These are phyloP conservation scores for Apantesis nais DNA, from an alignment of 2,888 invertebrate species.

Conservation along the genomic window DNA sequence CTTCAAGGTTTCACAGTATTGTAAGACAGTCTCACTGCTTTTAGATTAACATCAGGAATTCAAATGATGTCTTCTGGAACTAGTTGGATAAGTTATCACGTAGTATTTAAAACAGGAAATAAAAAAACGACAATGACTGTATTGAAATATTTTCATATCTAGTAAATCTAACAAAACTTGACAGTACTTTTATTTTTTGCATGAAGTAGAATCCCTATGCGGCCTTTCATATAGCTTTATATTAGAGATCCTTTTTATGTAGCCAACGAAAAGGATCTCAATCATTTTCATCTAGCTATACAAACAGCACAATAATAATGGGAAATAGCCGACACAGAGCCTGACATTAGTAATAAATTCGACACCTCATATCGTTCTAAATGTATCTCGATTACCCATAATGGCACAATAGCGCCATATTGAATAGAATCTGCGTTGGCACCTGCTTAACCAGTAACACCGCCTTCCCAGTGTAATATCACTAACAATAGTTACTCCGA, in stretches of 20 bases:
- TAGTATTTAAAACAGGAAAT: no score
- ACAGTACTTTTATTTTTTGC: neutral
- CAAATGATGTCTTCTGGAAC: neutral
- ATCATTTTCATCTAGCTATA: constrained; percentile 26
- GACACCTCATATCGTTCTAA: constrained; percentile 69
- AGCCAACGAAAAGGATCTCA: neutral
- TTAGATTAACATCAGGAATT: neutral
- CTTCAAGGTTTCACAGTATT: neutral
- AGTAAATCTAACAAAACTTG: neutral
- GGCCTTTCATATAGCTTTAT: neutral
- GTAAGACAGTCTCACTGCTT: neutral
- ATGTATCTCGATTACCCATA: constrained; percentile 75
- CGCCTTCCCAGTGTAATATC: constrained; percentile 55
- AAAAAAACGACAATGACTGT: neutral
- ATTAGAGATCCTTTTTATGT: neutral
- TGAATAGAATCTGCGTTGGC: constrained; percentile 67
- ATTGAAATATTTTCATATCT: neutral
- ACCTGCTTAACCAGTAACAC: constrained; percentile 68
- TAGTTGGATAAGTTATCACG: no score
- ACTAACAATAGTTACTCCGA: constrained; percentile 36
- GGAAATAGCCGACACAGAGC: constrained; percentile 47
- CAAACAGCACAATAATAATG: constrained; percentile 29
- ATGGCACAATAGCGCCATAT: constrained; percentile 72
- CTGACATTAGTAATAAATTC: constrained; percentile 66
- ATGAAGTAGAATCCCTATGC: neutral